Percentiles rank a stretch among this genome's conserved stretches.
These are phyloP conservation scores for Trichoplusia ni DNA, from an alignment of 1,140 invertebrate species.

Conservation along the genomic window DNA sequence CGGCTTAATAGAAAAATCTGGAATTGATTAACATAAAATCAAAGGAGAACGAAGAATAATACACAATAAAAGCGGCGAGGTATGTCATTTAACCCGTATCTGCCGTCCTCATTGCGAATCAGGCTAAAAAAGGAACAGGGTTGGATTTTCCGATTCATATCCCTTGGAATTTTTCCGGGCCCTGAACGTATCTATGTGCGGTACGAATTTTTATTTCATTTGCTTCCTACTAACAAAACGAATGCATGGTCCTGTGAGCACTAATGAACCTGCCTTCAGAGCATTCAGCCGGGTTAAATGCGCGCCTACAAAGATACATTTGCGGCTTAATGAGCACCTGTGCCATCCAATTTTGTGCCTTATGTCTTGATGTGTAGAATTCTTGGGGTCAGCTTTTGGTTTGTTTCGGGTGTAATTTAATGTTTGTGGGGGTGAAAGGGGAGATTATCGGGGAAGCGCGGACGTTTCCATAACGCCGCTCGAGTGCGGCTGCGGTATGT, in stretches of 20 bases:
- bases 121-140: constrained; percentile 19
- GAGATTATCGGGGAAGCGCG: constrained; percentile 33
- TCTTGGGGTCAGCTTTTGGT: neutral
- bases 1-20: constrained; percentile 8
- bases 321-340: constrained; percentile 20
- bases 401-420: neutral
- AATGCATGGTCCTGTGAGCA: constrained; percentile 44
- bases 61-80: constrained; percentile 26
- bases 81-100: constrained; percentile 29
- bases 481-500: constrained; percentile 24
- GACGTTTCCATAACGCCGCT: constrained; percentile 35
- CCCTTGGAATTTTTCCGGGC: constrained; percentile 37
- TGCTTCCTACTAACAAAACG: constrained; percentile 44
- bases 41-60: constrained; percentile 10
- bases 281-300: constrained; percentile 34
- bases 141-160: constrained; percentile 47
- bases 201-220: constrained; percentile 46
- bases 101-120: constrained; percentile 22
- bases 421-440: constrained; percentile 29
- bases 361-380: constrained; percentile 7
- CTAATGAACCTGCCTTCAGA: constrained; percentile 52
- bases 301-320: constrained; percentile 18
- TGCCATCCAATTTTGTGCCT: constrained; percentile 22
- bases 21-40: constrained; percentile 25
- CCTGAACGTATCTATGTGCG: constrained; percentile 22